Percentiles rank a stretch among this genome's conserved stretches.
phyloP scores from a whole-genome alignment of 2,888 invertebrate genomes.

The Nymphalis c-album region DNA sequence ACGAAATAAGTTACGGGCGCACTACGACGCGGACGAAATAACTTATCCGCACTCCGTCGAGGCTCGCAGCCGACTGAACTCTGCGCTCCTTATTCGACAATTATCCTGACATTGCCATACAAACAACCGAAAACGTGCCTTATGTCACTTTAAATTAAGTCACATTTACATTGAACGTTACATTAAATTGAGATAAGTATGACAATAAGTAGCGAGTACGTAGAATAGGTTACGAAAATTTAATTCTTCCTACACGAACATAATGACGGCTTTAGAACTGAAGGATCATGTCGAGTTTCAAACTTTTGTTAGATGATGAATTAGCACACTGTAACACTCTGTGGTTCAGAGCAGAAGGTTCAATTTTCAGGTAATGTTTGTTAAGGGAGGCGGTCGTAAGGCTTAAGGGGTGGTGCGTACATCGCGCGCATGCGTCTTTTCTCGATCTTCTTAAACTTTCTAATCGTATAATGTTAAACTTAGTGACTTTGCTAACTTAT shows the following conservation, averaged over 20 bases:
- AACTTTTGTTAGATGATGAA: slow-evolving; percentile 63
- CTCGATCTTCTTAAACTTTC: slow-evolving; percentile 62
- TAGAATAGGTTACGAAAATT: slow-evolving; percentile 68
- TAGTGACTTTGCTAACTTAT: not conserved
- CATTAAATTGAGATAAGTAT: slow-evolving; percentile 36
- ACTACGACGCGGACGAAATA: slow-evolving; percentile 44
- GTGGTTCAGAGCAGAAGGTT: slow-evolving; percentile 63
- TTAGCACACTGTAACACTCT: slow-evolving; percentile 52
- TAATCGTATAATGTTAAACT: slow-evolving; percentile 23
- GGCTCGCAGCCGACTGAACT: slow-evolving; percentile 73
- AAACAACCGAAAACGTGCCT: slow-evolving; percentile 49
- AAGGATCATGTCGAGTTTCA: slow-evolving; percentile 64
- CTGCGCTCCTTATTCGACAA: slow-evolving; percentile 57
- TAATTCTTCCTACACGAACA: slow-evolving; percentile 73
- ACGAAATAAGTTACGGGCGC: slow-evolving; percentile 72
- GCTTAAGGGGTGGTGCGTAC: slow-evolving; percentile 79
- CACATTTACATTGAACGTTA: slow-evolving; percentile 41
- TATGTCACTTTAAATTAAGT: slow-evolving; percentile 45
- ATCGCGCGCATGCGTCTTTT: slow-evolving; percentile 77
- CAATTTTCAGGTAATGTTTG: slow-evolving; percentile 64
- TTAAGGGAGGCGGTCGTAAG: slow-evolving; percentile 78
- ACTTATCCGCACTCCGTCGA: slow-evolving; percentile 55
- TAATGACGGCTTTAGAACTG: slow-evolving; percentile 77
- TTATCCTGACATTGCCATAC: slow-evolving; percentile 50
- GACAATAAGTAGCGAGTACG: slow-evolving; percentile 55